Percentiles rank a stretch among this genome's conserved stretches.
Evolutionary conservation across 2,113 vertebrate species (phyloP).

Genomic region (Plestiodon gilberti): DNA sequence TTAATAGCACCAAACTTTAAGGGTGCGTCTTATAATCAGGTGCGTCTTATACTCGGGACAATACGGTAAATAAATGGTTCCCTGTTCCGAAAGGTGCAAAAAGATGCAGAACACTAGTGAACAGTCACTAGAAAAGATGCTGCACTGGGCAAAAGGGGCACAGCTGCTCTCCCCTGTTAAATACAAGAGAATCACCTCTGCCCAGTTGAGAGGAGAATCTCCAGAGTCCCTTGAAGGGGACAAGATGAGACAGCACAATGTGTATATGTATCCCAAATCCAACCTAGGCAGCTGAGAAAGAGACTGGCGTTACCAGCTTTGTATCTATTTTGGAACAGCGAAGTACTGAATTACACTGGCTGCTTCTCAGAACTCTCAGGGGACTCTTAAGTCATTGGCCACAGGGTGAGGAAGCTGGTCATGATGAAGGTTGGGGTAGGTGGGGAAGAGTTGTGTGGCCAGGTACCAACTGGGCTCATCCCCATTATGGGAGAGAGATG

Average conservation of each 20-base stretch:
- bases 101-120: not conserved
- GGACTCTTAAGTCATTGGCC: not conserved
- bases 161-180: no score
- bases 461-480: not conserved
- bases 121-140: not conserved
- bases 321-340: no score
- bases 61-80: no score
- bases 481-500: not conserved
- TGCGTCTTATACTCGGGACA: no score
- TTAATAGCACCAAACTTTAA: no score
- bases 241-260: not conserved
- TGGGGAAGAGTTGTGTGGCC: not conserved
- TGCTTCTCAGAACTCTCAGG: not conserved
- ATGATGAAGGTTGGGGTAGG: not conserved
- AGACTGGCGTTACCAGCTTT: not conserved
- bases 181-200: no score
- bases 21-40: no score
- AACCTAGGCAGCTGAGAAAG: not conserved
- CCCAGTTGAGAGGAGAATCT: not conserved
- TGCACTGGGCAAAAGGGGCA: not conserved
- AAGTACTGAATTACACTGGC: not conserved
- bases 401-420: no score
- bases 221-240: not conserved
- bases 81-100: no score
- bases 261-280: not conserved